Base-by-base conservation (phyloP, 2,888 invertebrate species). In the Rhamnusium bicolor region DNA sequence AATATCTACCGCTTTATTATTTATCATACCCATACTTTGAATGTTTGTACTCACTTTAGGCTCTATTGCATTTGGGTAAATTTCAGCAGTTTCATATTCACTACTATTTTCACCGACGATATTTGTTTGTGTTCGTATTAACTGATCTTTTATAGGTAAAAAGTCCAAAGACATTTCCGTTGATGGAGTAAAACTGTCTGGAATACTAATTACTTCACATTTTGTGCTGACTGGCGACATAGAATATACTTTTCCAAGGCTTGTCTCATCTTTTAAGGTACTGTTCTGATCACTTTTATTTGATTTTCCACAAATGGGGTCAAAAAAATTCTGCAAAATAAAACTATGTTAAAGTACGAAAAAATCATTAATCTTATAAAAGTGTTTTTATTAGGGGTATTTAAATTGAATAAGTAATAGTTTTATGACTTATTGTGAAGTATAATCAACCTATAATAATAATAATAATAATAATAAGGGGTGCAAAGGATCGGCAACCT, bases 181-280 rank as follows among this genome's bases (percentile, higher is more conserved):
- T 18, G 18, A 7, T 5, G 19, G 3, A n/a, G 2, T 3, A n/a
- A 32, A 40, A 24, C 67, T 24, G n/a, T 67, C 67, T 14, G 21
- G 19, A 16, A 67, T 67, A 21, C 46, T 49, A 18, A 65, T 71
- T 0, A 58, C 71, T 10, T 66, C 71, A 32, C 71, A 53, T 53
- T 62, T 71, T 21, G 60, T 16, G n/a, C 51, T 53, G 1, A 53
- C 12, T 1, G 71, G 46, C 2, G 46, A 67, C 4, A 47, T 8
- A 6, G 46, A 46, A 8, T 21, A 18, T 8, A 4, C 24, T 46
- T 16, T 46, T 12, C n/a, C 1, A 6, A 8, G 1, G 12, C 46
- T 18, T 29, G 18, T 7, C 1, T 60, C 60, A 7, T 60, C 60
- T 46, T 10, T 19, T 14, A 18, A 18, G 5, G 61, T 32, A 12